A percentile compares a stretch with the other conserved stretches of the same genome.
Evolutionary conservation across 1,140 invertebrate species (phyloP).

Genomic region (Dendrolimus kikuchii): DNA sequence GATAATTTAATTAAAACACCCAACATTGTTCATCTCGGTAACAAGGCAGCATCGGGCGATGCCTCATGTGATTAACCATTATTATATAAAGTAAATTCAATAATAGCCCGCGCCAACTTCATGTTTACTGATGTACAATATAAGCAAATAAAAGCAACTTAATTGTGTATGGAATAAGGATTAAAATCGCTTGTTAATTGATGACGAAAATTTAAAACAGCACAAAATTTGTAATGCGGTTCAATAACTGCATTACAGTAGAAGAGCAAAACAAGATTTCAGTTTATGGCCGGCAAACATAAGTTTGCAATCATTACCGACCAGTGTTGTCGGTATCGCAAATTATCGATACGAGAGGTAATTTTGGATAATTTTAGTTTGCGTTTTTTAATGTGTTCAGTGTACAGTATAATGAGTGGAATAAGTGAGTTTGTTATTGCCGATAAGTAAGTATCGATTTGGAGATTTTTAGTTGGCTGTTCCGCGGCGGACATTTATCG

Average conservation of each 20-base stretch:
- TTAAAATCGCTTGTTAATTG: conserved; percentile 19
- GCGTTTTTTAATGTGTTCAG: conserved; percentile 34
- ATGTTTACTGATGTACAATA: conserved; percentile 48
- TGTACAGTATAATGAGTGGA: conserved; percentile 35
- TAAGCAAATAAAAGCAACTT: not conserved
- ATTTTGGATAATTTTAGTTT: conserved; percentile 42
- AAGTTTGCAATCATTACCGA: conserved; percentile 9
- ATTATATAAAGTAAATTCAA: conserved; percentile 73
- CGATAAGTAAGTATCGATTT: no score
- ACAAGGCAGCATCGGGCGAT: conserved; percentile 58
- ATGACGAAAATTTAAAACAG: conserved; percentile 17
- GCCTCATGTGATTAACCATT: conserved; percentile 67
- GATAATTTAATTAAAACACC: conserved; percentile 9
- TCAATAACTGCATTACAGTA: not conserved
- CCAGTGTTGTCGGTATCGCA: conserved; percentile 45
- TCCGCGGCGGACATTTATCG: no score
- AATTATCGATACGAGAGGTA: conserved; percentile 58
- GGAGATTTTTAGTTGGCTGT: no score
- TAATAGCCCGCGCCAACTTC: conserved; percentile 58
- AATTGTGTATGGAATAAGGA: conserved; percentile 16
- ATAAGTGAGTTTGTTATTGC: conserved; percentile 1
- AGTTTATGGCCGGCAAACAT: not conserved
- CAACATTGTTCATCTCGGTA: conserved; percentile 32
- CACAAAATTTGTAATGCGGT: conserved; percentile 16
- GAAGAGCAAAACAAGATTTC: not conserved